A percentile compares a stretch with the other conserved stretches of the same genome.
Conservation (phyloP, 2,797 vertebrate species). For the Lerista edwardsae region DNA sequence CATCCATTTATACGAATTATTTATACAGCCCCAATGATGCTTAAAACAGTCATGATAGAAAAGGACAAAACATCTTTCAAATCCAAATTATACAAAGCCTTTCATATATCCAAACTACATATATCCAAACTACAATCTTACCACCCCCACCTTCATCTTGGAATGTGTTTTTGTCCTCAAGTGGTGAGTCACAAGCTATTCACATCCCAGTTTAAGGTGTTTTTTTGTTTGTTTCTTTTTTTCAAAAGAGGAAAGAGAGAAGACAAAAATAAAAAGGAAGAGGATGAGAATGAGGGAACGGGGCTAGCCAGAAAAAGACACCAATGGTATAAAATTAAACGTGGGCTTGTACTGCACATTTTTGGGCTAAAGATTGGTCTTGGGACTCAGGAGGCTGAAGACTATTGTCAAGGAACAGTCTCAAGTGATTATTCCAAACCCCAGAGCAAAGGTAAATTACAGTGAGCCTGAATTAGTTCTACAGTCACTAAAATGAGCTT, state of each 20-base stretch:
- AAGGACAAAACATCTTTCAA: background rate
- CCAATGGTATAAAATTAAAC: background rate
- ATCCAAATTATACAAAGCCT: background rate
- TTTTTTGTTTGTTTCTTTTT: background rate
- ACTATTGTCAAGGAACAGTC: constrained; percentile 33
- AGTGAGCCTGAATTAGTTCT: constrained; percentile 47
- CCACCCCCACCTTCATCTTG: background rate
- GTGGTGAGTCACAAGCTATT: too few species aligned
- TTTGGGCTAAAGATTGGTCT: too few species aligned
- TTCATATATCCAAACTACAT: background rate
- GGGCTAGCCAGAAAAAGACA: background rate
- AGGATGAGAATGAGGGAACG: too few species aligned
- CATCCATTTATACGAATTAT: background rate
- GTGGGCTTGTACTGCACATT: background rate
- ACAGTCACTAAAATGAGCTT: constrained; percentile 63
- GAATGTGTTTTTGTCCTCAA: background rate
- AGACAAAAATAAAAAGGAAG: too few species aligned
- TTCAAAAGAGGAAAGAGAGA: background rate
- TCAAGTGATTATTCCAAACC: constrained; percentile 46
- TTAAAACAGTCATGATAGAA: background rate
- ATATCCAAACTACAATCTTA: background rate
- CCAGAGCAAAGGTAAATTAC: constrained; percentile 50
- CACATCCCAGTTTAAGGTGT: background rate
- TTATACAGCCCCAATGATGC: background rate
- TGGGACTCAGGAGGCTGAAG: background rate